Evolutionary conservation across 2,888 invertebrate species (phyloP), one percentile per base, ranked within the genome.

Genomic region (Lumbricus terrestris): DNA sequence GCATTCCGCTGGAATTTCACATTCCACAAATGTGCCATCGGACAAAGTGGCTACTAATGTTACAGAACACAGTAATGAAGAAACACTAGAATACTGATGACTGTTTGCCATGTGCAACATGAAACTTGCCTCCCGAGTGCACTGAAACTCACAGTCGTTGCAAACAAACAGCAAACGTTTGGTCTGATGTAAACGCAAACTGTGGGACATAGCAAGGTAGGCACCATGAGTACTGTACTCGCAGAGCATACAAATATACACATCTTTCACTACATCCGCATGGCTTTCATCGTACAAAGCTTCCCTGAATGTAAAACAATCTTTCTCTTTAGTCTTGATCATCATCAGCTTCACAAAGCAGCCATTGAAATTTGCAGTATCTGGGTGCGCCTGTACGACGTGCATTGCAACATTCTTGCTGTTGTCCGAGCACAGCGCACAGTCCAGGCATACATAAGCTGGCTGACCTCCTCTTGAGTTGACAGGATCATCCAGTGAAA

Each of bases 121-220:
- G 35, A 85, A 85, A 85, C 15, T 35, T 11, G 85, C 5, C 85
- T 85, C 85, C 37, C n/a, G 85, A 18, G 23, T 35, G 85, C 85
- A 85, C 35, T 85, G 85, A 85, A 35, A 85, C 2, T 85, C 85
- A 85, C 85, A 85, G 5, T 85, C 35, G 35, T 34, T 85, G 85
- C 85, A 85, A 0, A 85, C 16, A 11, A 85, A 35, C 85, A 85
- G 37, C 20, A 85, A 37, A 34, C 85, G 85, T 16, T 85, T 85
- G 20, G 34, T 85, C 85, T 85, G 85, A 85, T 85, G 85, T 23
- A 85, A 8, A 35, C 85, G 85, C 85, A 85, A 85, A 15, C 85
- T 85, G 85, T 85, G 85, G 20, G 85, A 85, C 85, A 85, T 85
- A 85, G 85, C 85, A 35, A 85, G 85, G 85, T 85, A 85, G 85